A percentile compares a stretch with the other conserved stretches of the same genome.
Conservation (phyloP, 2,113 vertebrate genomes). For the Cepphus grylle region DNA sequence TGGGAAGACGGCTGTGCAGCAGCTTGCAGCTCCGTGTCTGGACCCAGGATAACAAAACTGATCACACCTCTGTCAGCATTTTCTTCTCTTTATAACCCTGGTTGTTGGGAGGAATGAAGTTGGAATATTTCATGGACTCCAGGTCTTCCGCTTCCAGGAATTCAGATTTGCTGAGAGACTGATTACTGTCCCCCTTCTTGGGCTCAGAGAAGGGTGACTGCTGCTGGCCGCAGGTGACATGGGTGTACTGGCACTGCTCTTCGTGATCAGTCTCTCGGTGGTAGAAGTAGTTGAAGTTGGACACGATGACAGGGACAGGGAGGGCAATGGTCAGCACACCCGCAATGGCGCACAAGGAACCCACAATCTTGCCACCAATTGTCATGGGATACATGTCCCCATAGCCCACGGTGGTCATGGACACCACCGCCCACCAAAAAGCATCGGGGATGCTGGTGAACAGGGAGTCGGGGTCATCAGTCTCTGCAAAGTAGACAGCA, state of each 20-base stretch:
- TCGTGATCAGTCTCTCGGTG: slow-evolving; percentile 94
- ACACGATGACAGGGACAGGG: slow-evolving; percentile 92
- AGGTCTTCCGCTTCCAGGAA: slow-evolving; percentile 80
- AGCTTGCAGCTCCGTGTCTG: background rate
- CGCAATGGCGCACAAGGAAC: slow-evolving; percentile 91
- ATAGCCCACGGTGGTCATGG: slow-evolving; percentile 96
- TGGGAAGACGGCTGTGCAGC: background rate
- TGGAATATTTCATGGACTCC: slow-evolving; percentile 83
- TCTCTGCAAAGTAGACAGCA: slow-evolving; percentile 95
- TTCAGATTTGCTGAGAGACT: slow-evolving; percentile 85
- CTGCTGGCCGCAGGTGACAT: slow-evolving; percentile 91
- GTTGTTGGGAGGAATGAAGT: slow-evolving; percentile 81
- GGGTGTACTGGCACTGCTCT: slow-evolving; percentile 90
- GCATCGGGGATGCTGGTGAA: slow-evolving; percentile 94
- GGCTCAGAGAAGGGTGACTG: slow-evolving; percentile 78
- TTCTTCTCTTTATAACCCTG: slow-evolving; percentile 80
- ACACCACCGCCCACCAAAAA: slow-evolving; percentile 97
- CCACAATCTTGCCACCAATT: slow-evolving; percentile 94
- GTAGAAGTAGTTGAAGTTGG: slow-evolving; percentile 98
- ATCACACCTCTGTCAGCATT: slow-evolving; percentile 90
- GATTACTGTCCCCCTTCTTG: slow-evolving; percentile 78
- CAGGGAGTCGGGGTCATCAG: slow-evolving; percentile 85
- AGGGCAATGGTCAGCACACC: slow-evolving; percentile 93
- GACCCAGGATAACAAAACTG: background rate
- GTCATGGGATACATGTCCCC: slow-evolving; percentile 96